Evolutionary conservation across 2,113 vertebrate genomes (phyloP), one percentile per base, ranked within the genome.

Genomic region (Uropsilus gracilis): DNA sequence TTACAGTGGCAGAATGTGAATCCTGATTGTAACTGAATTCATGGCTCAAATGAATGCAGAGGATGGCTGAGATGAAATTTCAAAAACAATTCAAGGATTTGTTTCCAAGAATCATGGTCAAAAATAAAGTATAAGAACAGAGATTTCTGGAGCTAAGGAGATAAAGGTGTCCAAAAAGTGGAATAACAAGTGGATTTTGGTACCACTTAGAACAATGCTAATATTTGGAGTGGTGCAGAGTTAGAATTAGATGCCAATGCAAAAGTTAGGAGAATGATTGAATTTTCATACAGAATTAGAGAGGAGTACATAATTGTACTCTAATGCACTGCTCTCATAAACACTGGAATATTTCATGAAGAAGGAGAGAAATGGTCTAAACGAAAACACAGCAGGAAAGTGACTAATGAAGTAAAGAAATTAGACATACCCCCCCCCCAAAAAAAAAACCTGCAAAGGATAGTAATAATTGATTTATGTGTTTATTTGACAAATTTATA

Each of bases 51-150:
- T 88, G 48, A 18, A 68, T 17, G 48, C 30, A 46, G 26, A 73
- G 8, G 26, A 44, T 64, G 32, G 39, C 28, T 59, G 30, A 87
- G 34, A 69, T 75, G 17, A 37, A 63, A 69, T 83, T 42, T 44
- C 24, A 83, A 63, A 72, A 50, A 34, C 73, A 59, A 14, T 42
- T 90, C 72, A 84, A 88, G 81, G 42, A 48, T 48, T 17, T 32
- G 16, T 32, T 30, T 89, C 30, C 59, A 34, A 44, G 30, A 90
- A 34, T 20, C 18, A 57, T 42, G 50, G 28, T 8, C 26, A 61
- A 61, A 24, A 86, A 61, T 14, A 37, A 6, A 28, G 10, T 8
- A 61, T 26, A 44, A 8, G 6, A 39, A 2, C 72, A 44, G 28
- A 63, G 17, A 10, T 75, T 57, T n/a, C 48, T 34, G 6, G 14